Base-by-base conservation (phyloP, 2,113 vertebrate genomes). In the Xiphophorus maculatus region DNA sequence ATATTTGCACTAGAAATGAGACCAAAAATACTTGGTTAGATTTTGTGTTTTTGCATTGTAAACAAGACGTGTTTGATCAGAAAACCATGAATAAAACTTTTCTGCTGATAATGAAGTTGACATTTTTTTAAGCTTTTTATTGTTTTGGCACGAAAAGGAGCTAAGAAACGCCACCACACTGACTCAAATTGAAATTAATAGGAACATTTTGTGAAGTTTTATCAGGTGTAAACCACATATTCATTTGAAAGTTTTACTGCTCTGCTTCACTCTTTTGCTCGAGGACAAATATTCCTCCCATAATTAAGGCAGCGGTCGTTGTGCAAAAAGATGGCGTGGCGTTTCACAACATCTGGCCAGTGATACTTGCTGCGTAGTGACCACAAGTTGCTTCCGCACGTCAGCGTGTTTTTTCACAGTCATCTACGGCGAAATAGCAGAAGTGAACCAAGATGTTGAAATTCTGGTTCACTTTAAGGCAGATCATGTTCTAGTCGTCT, bases 361-460 rank as follows among this genome's bases (percentile, higher is more conserved):
- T 74, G 85, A 77, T 54, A 74, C 75, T 85, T 81, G 83, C 91
- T 85, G 78, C 35, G 83, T 85, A 91, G 88, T 91, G 90, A 93
- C 90, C 91, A 74, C 90, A 93, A 91, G 88, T 87, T 68, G 86
- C 85, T 89, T 88, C 74, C 90, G 91, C 87, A 84, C 83, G 82
- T 91, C 88, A 87, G 80, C 81, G 74, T 72, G 63, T 70, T 33
- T 89, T 87, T 89, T 88, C 80, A 78, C 83, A 87, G 89, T 91
- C 86, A 89, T 93, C 81, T n/a, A 69, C 76, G 30, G 60, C 40
- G 9, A 84, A 93, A 92, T 92, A 79, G 91, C 87, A 93, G 93
- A 93, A 93, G 93, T 93, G 87, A 79, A 87, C 69, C 63, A 44
- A 70, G 79, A 88, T 93, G 93, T 93, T 54, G 93, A 93, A 93